Evolutionary conservation across 2,888 invertebrate species (phyloP).

Genomic region (Autographa gamma): DNA sequence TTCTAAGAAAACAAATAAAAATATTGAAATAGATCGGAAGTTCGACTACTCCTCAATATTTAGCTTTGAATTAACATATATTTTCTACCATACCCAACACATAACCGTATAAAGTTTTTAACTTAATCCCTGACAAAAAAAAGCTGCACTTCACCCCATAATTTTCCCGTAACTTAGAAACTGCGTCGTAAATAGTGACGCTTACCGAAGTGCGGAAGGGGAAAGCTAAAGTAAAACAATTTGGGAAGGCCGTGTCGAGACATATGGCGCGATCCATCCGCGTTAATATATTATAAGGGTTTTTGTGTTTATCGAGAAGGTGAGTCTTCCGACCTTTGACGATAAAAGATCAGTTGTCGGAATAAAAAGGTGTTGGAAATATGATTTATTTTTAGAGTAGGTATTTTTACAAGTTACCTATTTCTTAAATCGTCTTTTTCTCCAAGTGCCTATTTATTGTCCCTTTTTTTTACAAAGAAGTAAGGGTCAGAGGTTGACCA

Average conservation of each 20-base stretch:
- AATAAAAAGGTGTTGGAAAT: background rate
- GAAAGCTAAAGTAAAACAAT: conserved; percentile 54
- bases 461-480: too few species aligned
- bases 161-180: background rate
- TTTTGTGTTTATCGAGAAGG: conserved; percentile 47
- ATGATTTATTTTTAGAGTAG: background rate
- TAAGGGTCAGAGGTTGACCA: too few species aligned
- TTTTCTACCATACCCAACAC: too few species aligned
- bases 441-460: too few species aligned
- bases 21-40: too few species aligned
- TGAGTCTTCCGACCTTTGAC: conserved; percentile 8
- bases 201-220: conserved; percentile 19
- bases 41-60: too few species aligned
- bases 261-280: conserved; percentile 45
- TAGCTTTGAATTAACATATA: too few species aligned
- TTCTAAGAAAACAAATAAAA: too few species aligned
- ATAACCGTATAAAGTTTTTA: too few species aligned
- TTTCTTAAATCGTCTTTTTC: too few species aligned
- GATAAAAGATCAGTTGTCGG: conserved; percentile 3
- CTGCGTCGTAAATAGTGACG: conserved; percentile 3
- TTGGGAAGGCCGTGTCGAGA: conserved; percentile 50
- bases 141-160: background rate
- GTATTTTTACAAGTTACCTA: too few species aligned
- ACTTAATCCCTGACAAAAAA: too few species aligned
- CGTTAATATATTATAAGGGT: conserved; percentile 35